Conservation (phyloP, 2,113 vertebrate genomes). For the Macheiramphus alcinus region DNA sequence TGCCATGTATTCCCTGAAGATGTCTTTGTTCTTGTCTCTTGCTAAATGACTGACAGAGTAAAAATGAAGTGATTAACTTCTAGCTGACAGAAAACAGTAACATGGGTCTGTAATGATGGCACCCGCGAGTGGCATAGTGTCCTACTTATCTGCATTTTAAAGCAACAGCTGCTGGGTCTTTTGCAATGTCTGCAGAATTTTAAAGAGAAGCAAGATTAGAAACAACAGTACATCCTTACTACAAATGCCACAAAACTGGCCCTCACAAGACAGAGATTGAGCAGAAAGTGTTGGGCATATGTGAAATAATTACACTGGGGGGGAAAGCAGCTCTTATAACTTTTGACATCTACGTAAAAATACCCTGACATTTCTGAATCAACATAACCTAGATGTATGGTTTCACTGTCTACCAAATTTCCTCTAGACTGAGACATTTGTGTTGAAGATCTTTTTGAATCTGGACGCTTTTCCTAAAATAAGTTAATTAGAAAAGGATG, state of each 20-base stretch:
- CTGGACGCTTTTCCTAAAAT: background rate
- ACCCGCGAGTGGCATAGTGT: background rate
- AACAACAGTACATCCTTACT: background rate
- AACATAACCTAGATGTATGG: background rate
- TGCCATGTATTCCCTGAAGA: background rate
- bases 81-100: constrained; percentile 28
- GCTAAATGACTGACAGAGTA: background rate
- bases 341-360: background rate
- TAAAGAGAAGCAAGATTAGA: constrained; percentile 20
- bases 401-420: background rate
- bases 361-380: background rate
- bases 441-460: background rate
- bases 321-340: background rate
- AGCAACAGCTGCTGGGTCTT: constrained; percentile 24
- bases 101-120: background rate
- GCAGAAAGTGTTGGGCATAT: background rate
- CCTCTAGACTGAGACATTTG: background rate
- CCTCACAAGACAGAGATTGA: background rate
- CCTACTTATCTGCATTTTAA: constrained; percentile 50
- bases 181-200: constrained; percentile 27
- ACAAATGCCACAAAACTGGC: background rate
- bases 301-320: background rate
- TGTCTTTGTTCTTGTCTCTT: background rate
- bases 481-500: background rate
- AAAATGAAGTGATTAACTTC: constrained; percentile 35